Percentiles rank a stretch among this genome's conserved stretches.
Conservation (phyloP, 2,888 invertebrate genomes). For the Beris morrisii region DNA sequence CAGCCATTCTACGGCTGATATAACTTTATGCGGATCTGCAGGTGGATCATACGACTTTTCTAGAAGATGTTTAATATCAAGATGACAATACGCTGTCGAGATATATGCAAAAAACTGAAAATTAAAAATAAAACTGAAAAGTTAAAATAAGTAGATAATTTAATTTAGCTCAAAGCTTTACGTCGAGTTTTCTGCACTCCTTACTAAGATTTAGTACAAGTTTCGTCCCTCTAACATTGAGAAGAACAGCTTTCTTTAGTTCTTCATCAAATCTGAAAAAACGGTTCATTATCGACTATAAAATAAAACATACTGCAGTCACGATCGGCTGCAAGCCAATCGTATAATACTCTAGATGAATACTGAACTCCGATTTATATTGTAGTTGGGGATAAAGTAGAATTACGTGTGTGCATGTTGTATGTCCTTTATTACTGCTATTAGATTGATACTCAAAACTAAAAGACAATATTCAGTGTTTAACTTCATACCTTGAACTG, state of each 20-base stretch:
- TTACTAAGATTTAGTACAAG: conserved; percentile 82
- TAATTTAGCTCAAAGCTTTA: conserved; percentile 48
- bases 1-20: conserved; percentile 78
- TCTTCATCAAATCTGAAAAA: conserved; percentile 79
- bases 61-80: conserved; percentile 76
- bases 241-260: conserved; percentile 82
- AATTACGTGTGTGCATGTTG: too few relatives aligned
- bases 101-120: conserved; percentile 66
- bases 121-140: background rate
- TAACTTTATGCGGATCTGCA: conserved; percentile 72
- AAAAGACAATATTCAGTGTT: too few relatives aligned
- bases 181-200: conserved; percentile 73
- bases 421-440: too few relatives aligned
- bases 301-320: too few relatives aligned
- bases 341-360: too few relatives aligned
- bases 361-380: too few relatives aligned
- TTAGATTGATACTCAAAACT: too few relatives aligned
- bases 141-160: background rate
- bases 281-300: background rate
- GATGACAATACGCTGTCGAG: conserved; percentile 90
- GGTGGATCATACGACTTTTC: conserved; percentile 88
- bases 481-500: too few relatives aligned
- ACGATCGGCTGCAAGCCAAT: too few relatives aligned
- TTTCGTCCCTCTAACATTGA: conserved; percentile 92
- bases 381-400: too few relatives aligned